phyloP scores from a whole-genome alignment of 2,888 invertebrate genomes.

The Eucera pruinosa region DNA sequence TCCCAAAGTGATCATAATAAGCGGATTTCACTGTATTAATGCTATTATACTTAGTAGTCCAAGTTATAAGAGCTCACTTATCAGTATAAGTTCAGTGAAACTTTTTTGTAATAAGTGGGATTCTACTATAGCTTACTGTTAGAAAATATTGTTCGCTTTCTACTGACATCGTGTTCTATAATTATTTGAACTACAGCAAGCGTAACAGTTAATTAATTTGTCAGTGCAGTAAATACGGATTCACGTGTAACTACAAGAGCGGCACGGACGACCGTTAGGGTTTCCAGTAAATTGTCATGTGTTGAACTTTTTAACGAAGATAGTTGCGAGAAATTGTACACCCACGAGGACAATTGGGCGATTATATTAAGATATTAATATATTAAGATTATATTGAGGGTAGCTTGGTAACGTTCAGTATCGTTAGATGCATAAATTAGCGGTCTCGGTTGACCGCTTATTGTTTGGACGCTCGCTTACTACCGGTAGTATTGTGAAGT shows the following conservation, averaged over 20 bases:
- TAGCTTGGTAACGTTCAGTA: neutral
- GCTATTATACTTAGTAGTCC: too few relatives aligned
- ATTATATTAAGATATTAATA: conserved; percentile 39
- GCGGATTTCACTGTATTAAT: too few relatives aligned
- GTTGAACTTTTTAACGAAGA: conserved; percentile 1
- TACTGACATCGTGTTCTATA: neutral
- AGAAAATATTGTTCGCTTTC: too few relatives aligned
- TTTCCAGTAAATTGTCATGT: too few relatives aligned
- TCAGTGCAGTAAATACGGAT: neutral
- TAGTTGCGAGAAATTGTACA: neutral
- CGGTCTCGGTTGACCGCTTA: conserved; percentile 49
- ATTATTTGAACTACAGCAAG: neutral
- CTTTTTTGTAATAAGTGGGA: too few relatives aligned
- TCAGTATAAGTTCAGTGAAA: too few relatives aligned
- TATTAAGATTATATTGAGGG: too few relatives aligned
- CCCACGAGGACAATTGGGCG: conserved; percentile 20
- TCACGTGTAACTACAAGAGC: conserved; percentile 9
- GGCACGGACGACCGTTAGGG: neutral
- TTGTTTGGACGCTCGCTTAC: conserved; percentile 58
- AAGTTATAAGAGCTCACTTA: too few relatives aligned
- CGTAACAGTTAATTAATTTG: conserved; percentile 2
- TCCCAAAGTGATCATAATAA: too few relatives aligned
- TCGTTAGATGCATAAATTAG: conserved; percentile 49
- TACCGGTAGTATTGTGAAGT: conserved; percentile 28
- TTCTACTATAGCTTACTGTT: too few relatives aligned